Base-by-base conservation (phyloP, 1,140 invertebrate species). In the Daktulosphaira vitifoliae region DNA sequence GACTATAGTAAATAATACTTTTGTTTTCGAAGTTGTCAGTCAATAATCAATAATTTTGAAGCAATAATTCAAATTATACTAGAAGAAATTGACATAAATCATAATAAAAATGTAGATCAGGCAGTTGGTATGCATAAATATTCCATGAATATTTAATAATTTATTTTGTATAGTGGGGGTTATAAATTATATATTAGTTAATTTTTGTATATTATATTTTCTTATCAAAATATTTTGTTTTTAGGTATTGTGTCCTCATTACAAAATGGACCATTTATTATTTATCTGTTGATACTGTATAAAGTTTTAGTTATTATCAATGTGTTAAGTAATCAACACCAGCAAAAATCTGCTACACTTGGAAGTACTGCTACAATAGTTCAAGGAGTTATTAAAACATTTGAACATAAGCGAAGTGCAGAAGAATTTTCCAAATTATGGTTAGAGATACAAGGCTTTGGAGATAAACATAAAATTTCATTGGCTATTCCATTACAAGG, bases 381-480 rank as follows among this genome's bases (percentile, higher is more conserved):
- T 29, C 26, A 52, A 29, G 49, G 49, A 25, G n/a, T 50, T 7
- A 9, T 50, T 25, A 33, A 18, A 52, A 52, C 50, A 29, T 52
- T 52, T 52, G 50, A 52, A 37, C n/a, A 4, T 49, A 23, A 49
- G 23, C 23, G 22, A 25, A 2, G 48, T 49, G 13, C n/a, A n/a
- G n/a, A n/a, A n/a, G n/a, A n/a, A n/a, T n/a, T n/a, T n/a, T n/a
- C n/a, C n/a, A n/a, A n/a, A n/a, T 29, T 52, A 29, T 52, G 50
- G n/a, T 29, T 29, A 52, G 26, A 33, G 26, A 52, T 37, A 18
- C n/a, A 33, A 52, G 15, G 29, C n/a, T 52, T 52, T 52, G 50
- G 15, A 2, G 9, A 52, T 7, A 52, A 33, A 29, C 16, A 29
- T 3, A n/a, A 52, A 2, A 33, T 20, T 52, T 33, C 49, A 26